Conservation (phyloP, 2,888 invertebrate species). For the Lasioglossum leucozonium region DNA sequence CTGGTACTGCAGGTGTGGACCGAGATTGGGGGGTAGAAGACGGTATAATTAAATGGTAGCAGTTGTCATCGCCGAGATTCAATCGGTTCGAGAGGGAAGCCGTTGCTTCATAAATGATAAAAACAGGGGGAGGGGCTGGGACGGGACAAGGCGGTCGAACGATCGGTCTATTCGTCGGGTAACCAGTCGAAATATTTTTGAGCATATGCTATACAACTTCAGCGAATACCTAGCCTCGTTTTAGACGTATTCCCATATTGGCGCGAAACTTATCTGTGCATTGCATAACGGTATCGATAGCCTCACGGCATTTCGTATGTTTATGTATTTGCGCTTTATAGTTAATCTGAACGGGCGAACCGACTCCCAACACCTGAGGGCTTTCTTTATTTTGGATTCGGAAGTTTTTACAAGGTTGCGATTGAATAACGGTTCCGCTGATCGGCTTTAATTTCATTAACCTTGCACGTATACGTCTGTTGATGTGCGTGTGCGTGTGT, state of each 20-base stretch:
- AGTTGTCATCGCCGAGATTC: conserved; percentile 48
- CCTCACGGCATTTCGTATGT: conserved; percentile 6
- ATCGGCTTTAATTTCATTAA: conserved; percentile 50
- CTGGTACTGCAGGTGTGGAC: conserved; percentile 49
- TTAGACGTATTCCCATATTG: conserved; percentile 37
- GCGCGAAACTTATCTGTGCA: conserved; percentile 46
- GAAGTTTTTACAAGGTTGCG: conserved; percentile 36
- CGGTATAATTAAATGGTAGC: conserved; percentile 46
- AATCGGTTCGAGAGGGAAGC: conserved; percentile 33
- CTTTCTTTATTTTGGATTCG: conserved; percentile 25
- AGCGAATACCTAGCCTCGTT: not conserved
- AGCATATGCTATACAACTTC: conserved; percentile 34
- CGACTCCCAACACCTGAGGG: conserved; percentile 10
- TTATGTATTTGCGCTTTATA: conserved; percentile 9
- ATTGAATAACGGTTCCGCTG: conserved; percentile 45
- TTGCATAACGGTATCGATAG: conserved; percentile 48
- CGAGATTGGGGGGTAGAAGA: conserved; percentile 40
- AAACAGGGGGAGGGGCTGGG: conserved; percentile 15
- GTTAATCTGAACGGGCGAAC: conserved; percentile 1
- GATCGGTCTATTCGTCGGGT: conserved; percentile 19
- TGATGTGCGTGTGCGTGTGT: conserved; percentile 7
- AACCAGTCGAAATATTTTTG: conserved; percentile 39
- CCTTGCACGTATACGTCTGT: conserved; percentile 16
- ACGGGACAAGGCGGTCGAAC: not conserved
- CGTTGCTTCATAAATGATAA: conserved; percentile 32